phyloP scores from a whole-genome alignment of 2,113 vertebrate species.

The Taurulus bubalis region DNA sequence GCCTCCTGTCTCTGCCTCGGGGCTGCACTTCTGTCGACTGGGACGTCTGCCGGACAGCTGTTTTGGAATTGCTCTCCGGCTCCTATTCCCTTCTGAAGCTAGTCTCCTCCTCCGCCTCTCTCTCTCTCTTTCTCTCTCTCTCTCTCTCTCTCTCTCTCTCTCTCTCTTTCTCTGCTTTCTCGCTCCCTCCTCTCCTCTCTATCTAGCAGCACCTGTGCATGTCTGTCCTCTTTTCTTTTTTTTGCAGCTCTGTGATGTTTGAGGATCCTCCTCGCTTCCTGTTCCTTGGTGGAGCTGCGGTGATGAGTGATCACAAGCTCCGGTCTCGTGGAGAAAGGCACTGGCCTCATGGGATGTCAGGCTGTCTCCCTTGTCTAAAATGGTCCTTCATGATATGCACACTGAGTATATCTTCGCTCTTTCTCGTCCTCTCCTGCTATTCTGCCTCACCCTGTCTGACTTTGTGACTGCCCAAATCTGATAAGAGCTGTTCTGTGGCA shows the following conservation, averaged over 20 bases:
- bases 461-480: slow-evolving; percentile 52
- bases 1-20: slow-evolving; percentile 66
- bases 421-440: slow-evolving; percentile 16
- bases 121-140: slow-evolving; percentile 40
- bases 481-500: slow-evolving; percentile 64
- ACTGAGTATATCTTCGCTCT: background rate
- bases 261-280: slow-evolving; percentile 56
- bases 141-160: slow-evolving; percentile 28
- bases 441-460: slow-evolving; percentile 38
- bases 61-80: slow-evolving; percentile 80
- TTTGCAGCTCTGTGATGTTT: slow-evolving; percentile 47
- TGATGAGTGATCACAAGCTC: slow-evolving; percentile 50
- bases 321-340: slow-evolving; percentile 13
- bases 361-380: slow-evolving; percentile 50
- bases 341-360: slow-evolving; percentile 48
- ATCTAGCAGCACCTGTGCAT: slow-evolving; percentile 81
- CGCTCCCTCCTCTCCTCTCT: slow-evolving; percentile 24
- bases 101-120: slow-evolving; percentile 77
- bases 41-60: slow-evolving; percentile 85
- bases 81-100: slow-evolving; percentile 74
- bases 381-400: slow-evolving; percentile 24
- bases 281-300: slow-evolving; percentile 28
- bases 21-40: slow-evolving; percentile 73
- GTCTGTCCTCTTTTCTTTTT: slow-evolving; percentile 62
- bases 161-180: slow-evolving; percentile 28